Evolutionary conservation across 2,113 vertebrate species (phyloP), one percentile per base, ranked within the genome.

Genomic region (Thamnaconus septentrionalis): DNA sequence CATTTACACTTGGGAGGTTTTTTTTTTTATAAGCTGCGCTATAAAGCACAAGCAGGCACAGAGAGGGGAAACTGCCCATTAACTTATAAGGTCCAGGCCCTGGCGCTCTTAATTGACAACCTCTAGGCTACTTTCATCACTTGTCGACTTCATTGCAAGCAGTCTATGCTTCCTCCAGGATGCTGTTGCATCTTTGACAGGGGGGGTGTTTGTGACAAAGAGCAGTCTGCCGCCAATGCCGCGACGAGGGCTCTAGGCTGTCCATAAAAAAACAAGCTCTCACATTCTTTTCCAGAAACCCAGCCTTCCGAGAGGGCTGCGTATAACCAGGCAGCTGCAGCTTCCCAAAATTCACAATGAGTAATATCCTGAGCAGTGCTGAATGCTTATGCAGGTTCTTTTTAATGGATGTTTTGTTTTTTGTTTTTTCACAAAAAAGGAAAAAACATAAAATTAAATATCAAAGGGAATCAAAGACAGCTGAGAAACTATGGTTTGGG

Each of bases 81-180:
- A 94, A 94, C 89, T 94, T 93, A 93, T 91, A 86, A 86, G 84
- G 93, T 91, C 91, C 92, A 93, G 93, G 92, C 92, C 88, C 87
- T 83, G 84, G 86, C 89, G 92, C 88, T 85, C 89, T 81, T 95
- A 94, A 95, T 92, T 94, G 93, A 94, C 92, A 93, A 93, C 92
- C 92, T 94, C 92, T 91, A 93, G 94, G 93, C 90, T 91, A 93
- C 94, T 95, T 95, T 96, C 94, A 94, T 95, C 94, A 94, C 93
- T 93, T 94, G 94, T 94, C 92, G 90, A 93, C 92, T 93, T 93
- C 92, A 93, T 94, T 93, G 88, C 87, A 63, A 31, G 89, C 94
- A 94, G 91, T 92, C 93, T 91, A 92, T 93, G 94, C 93, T 94
- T 94, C 91, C 91, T 94, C 88, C 88, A 89, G 92, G 93, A 94